Conservation (phyloP, 2,888 invertebrate species). For the Cerastis leucographa region DNA sequence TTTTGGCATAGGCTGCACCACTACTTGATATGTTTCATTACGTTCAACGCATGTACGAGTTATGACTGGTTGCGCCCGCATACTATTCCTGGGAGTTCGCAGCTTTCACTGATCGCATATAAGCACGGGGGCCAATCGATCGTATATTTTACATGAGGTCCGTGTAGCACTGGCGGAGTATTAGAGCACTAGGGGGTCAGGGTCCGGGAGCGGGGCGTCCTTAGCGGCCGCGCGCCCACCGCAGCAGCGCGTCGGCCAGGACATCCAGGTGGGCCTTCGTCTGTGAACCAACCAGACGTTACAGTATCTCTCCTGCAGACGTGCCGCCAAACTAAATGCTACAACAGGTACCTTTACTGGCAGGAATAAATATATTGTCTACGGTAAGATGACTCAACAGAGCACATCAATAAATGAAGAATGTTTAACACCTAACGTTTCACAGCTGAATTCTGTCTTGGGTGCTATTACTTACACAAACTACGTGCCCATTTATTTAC, state of each 20-base stretch:
- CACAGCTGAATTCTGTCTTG: constrained; percentile 21
- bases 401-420: constrained; percentile 9
- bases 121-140: constrained; percentile 79
- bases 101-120: constrained; percentile 83
- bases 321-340: neutral
- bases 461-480: constrained; percentile 46
- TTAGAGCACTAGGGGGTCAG: constrained; percentile 77
- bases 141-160: constrained; percentile 78
- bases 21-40: constrained; percentile 90
- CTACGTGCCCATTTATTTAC: constrained; percentile 40
- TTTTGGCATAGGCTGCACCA: constrained; percentile 86
- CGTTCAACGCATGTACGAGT: constrained; percentile 83
- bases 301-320: constrained; percentile 1
- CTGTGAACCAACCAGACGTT: constrained; percentile 90
- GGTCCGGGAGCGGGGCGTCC: constrained; percentile 75
- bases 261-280: constrained; percentile 98
- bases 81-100: constrained; percentile 80
- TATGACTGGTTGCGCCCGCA: constrained; percentile 88
- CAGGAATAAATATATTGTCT: neutral
- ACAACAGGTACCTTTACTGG: neutral
- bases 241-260: constrained; percentile 97
- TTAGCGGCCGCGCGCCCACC: constrained; percentile 98
- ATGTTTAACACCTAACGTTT: constrained; percentile 20
- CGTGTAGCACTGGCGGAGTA: constrained; percentile 81
- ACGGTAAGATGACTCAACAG: neutral